Evolutionary conservation across 2,797 vertebrate species (phyloP), one percentile per base, ranked within the genome.

Genomic region (Pipistrellus pipistrellus): DNA sequence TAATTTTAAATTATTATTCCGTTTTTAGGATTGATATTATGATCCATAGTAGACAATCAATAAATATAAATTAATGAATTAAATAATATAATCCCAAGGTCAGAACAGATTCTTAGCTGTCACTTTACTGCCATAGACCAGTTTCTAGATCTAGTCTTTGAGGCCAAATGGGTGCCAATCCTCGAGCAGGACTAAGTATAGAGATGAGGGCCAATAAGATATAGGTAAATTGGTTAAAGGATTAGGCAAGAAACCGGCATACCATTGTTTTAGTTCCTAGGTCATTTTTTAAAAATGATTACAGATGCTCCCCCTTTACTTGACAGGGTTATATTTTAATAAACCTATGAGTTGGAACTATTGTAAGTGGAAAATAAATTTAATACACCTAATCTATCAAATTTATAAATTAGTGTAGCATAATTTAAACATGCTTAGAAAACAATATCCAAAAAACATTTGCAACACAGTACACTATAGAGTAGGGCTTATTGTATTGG

Each of bases 1-100:
- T 11, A 77, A 59, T 27, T 76, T 86, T 86, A 83, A 82, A 46
- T 86, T 46, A 35, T 25, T 68, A 46, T 51, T 69, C 0, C 48
- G 41, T 77, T 78, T 38, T 13, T 53, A 73, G n/a, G n/a, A 51
- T 30, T 59, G 23, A 11, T 66, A 18, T 51, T 21, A 38, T 75
- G 48, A n/a, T 73, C 6, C 15, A 23, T n/a, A 86, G 57, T 44
- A 78, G n/a, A 21, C 8, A 71, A n/a, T n/a, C 30, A n/a, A 12
- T 51, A 71, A 64, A 77, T 95, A 72, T 53, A 20, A 68, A 69
- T 69, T 32, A 85, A 53, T 55, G 32, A 92, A 66, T 85, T 17
- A 53, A 66, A 20, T 59, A 62, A 44, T 76, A 53, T 53, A 62
- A 59, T n/a, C 21, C 1, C 53, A 55, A 38, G 1, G 18, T 35